Conservation (phyloP, 2,888 invertebrate species). For the Leptinotarsa peninsularis region DNA sequence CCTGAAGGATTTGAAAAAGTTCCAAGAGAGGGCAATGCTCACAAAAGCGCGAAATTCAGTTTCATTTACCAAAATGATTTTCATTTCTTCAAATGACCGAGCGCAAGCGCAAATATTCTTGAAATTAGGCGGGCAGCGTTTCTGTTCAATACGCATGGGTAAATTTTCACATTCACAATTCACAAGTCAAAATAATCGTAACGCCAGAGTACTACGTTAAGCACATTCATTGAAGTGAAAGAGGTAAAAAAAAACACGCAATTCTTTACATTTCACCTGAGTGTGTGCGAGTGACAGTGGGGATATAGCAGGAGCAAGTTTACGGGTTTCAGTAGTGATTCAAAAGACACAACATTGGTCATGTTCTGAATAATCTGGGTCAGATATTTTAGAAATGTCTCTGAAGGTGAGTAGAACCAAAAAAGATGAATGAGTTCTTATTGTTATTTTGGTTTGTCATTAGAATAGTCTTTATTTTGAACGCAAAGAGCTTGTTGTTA, state of each 20-base stretch:
- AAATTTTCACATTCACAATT: conserved; percentile 38
- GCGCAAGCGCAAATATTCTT: conserved; percentile 45
- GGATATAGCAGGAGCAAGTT: conserved; percentile 27
- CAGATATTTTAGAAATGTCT: conserved; percentile 34
- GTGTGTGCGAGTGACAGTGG: conserved; percentile 40
- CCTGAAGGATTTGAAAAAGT: not conserved
- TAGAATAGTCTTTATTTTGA: not conserved
- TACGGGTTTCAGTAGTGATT: conserved; percentile 30
- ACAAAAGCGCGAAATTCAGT: conserved; percentile 7
- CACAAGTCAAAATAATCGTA: conserved; percentile 22
- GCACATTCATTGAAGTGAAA: not conserved
- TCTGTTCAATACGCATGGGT: conserved; percentile 38
- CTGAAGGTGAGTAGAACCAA: conserved; percentile 33
- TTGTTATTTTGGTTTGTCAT: not conserved
- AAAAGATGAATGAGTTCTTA: not conserved
- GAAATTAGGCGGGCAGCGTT: conserved; percentile 39
- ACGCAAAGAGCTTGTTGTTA: not conserved
- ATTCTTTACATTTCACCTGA: conserved; percentile 30
- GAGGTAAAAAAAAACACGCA: conserved; percentile 32
- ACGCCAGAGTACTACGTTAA: conserved; percentile 19
- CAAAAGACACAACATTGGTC: conserved; percentile 22
- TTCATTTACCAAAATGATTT: not conserved
- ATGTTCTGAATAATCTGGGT: conserved; percentile 28
- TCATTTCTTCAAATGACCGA: conserved; percentile 24
- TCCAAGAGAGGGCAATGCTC: not conserved